Evolutionary conservation across 2,888 invertebrate genomes (phyloP), one percentile per base, ranked within the genome.

Genomic region (Smittia sp.): DNA sequence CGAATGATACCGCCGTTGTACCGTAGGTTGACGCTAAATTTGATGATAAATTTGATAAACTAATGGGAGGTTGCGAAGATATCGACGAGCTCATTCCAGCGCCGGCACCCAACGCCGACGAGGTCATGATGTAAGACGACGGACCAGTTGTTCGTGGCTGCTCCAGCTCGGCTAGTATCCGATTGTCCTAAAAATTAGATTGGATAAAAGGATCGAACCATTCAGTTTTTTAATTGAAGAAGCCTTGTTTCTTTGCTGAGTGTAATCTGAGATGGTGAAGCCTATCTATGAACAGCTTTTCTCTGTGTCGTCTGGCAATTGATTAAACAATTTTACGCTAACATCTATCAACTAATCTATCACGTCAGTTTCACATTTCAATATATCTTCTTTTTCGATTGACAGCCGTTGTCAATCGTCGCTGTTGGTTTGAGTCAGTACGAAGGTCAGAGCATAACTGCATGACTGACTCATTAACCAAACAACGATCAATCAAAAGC

Each of bases 121-220:
- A 78, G 76, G 79, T 78, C 78, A 81, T 77, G 52, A 65, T 65
- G 27, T 52, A 65, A 22, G 69, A 68, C 70, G 79, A 78, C 75
- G 81, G 80, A 74, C 80, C 80, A 74, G 82, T 82, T 75, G 81
- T 82, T 75, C 93, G 87, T 77, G 90, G 89, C 81, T 93, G 93
- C 81, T 96, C 95, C 79, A 95, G 84, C 81, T 96, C 95, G 76
- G 95, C 94, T 79, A 95, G 86, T 79, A 95, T 92, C 78, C 92
- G 87, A 84, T 92, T 91, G 84, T 90, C 90, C 83, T 82, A 78
- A 74, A 76, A 75, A 18, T 65, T 67, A 18, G 11, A 67, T n/a
- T 15, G 2, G 38, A 20, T 1, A 67, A 65, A 67, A 20, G 20
- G 41, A 38, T 22, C 41, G 41, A 67, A 67, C 67, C 67, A 67